These are phyloP conservation scores for Heliconius cydno DNA, from an alignment of 2,888 invertebrate genomes.

Conservation along the genomic window DNA sequence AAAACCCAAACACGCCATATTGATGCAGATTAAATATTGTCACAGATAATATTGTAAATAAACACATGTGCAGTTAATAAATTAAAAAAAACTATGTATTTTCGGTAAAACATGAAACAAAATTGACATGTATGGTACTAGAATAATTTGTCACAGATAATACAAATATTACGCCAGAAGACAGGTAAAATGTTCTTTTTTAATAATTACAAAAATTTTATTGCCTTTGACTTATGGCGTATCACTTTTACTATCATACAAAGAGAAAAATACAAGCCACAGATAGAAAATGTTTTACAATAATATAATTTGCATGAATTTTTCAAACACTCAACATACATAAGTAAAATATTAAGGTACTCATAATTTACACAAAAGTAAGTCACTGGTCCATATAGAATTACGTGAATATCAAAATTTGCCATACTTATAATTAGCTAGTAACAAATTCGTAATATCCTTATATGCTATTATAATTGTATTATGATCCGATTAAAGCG, in stretches of 20 bases:
- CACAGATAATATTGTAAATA: slow-evolving; percentile 11
- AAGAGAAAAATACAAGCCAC: background rate
- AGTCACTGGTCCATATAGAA: slow-evolving; percentile 55
- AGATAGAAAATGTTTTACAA: background rate
- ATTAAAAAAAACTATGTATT: background rate
- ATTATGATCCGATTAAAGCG: slow-evolving; percentile 76
- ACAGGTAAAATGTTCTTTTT: slow-evolving; percentile 27
- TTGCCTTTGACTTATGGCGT: slow-evolving; percentile 34
- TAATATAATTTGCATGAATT: background rate
- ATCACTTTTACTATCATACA: slow-evolving; percentile 25
- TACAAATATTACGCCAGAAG: slow-evolving; percentile 38
- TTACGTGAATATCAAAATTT: slow-evolving; percentile 63
- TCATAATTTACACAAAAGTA: slow-evolving; percentile 42
- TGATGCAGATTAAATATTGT: slow-evolving; percentile 16
- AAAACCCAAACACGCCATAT: slow-evolving; percentile 27
- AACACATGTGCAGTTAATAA: background rate
- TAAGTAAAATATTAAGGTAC: slow-evolving; percentile 35
- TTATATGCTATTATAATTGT: slow-evolving; percentile 50
- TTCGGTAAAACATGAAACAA: background rate
- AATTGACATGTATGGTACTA: background rate
- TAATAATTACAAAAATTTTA: background rate
- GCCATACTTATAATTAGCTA: slow-evolving; percentile 30
- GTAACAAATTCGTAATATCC: slow-evolving; percentile 56
- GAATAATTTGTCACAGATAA: slow-evolving; percentile 24
- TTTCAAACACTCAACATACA: slow-evolving; percentile 25